Base-by-base conservation (phyloP, 2,113 vertebrate genomes). In the Addax nasomaculatus region DNA sequence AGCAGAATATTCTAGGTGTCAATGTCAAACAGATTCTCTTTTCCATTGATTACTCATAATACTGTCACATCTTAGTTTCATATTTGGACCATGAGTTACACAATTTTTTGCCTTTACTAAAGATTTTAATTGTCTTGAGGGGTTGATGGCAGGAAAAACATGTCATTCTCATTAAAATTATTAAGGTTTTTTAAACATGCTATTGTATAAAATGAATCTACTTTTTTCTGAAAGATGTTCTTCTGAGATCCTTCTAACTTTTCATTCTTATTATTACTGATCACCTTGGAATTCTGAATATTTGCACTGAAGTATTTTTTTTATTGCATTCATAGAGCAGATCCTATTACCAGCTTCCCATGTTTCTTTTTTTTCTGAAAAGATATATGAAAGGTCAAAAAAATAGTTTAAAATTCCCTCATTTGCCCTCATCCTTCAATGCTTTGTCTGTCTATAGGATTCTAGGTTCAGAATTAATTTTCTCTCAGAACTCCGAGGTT, bases 381-480 rank as follows among this genome's bases (percentile, higher is more conserved):
- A 92, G 13, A 19, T 88, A 17, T 17, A 53, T 25, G 47, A 70
- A n/a, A 53, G 49, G 14, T 84, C 3, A 49, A 33, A 93, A 92
- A 64, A 84, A 84, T 25, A 58, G 55, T 55, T 25, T 91, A 62
- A 85, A 90, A 15, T 5, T 25, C 10, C 29, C n/a, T 70, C 64
- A 85, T 87, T 83, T 80, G 36, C 86, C 15, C 62, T 95, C 62
- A 67, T 90, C 33, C 30, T 23, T 95, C n/a, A 85, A 86, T 60
- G 16, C 43, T 88, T 87, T 83, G 53, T 73, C 84, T 83, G 53
- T 80, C 84, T 55, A 16, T 33, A 78, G 49, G 95, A 97, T 90
- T 93, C 27, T 53, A 86, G 19, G n/a, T 90, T 93, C 73, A 83
- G 53, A 93, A 84, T 62, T 62, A 73, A 85, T 62, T 93, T 97